These are phyloP conservation scores for Dioctria linearis DNA, from an alignment of 2,888 invertebrate genomes.

Conservation along the genomic window DNA sequence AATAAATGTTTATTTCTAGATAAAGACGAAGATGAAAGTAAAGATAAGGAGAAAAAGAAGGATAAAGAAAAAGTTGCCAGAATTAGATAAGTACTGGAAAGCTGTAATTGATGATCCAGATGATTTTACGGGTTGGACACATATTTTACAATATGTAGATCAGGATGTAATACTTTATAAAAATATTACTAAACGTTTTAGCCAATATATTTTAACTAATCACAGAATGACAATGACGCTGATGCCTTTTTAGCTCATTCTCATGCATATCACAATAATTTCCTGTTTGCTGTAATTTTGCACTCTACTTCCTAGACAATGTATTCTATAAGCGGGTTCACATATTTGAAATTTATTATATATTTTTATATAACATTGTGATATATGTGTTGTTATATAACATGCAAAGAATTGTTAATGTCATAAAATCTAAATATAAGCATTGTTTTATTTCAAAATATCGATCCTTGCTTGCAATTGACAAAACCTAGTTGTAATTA, in stretches of 20 bases:
- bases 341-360: slow-evolving; percentile 47
- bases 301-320: slow-evolving; percentile 61
- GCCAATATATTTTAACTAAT: slow-evolving; percentile 14
- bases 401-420: slow-evolving; percentile 55
- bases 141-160: slow-evolving; percentile 95
- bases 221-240: slow-evolving; percentile 91
- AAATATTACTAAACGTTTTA: neutral
- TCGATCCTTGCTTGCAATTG: neutral
- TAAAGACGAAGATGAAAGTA: slow-evolving; percentile 62
- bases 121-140: slow-evolving; percentile 99
- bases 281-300: slow-evolving; percentile 63
- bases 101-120: slow-evolving; percentile 94
- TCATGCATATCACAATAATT: slow-evolving; percentile 61
- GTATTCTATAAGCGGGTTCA: slow-evolving; percentile 23
- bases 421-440: slow-evolving; percentile 11
- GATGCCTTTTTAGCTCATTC: slow-evolving; percentile 93
- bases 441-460: neutral
- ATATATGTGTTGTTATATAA: slow-evolving; percentile 58
- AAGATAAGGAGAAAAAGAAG: slow-evolving; percentile 70
- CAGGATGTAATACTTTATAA: slow-evolving; percentile 81
- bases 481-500: neutral
- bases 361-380: slow-evolving; percentile 49
- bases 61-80: slow-evolving; percentile 77
- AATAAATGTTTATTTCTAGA: slow-evolving; percentile 56
- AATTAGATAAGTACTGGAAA: slow-evolving; percentile 96